Conservation (phyloP, 2,113 vertebrate species). For the Puntigrus tetrazona region DNA sequence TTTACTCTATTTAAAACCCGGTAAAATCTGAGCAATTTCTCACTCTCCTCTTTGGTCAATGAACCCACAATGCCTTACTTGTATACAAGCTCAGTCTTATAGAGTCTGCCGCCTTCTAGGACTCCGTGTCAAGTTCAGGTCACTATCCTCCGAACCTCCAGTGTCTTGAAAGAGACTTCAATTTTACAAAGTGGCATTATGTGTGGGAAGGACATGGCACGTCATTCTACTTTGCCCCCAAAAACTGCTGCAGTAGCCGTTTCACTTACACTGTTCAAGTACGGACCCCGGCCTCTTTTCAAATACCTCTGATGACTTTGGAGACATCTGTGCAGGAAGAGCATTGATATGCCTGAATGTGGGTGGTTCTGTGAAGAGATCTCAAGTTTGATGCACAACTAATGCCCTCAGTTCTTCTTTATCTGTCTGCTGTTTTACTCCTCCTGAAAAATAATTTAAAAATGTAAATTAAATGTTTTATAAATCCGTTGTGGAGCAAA, state of each 20-base stretch:
- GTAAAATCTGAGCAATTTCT: slow-evolving; percentile 25
- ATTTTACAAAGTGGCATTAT: slow-evolving; percentile 41
- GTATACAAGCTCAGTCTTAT: slow-evolving; percentile 55
- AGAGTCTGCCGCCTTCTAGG: slow-evolving; percentile 31
- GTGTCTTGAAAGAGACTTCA: slow-evolving; percentile 44
- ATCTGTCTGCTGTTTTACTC: slow-evolving; percentile 5
- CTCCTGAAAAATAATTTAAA: slow-evolving; percentile 23
- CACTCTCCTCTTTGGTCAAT: background rate
- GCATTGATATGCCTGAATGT: slow-evolving; percentile 14
- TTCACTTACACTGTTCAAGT: slow-evolving; percentile 8
- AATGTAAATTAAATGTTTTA: slow-evolving; percentile 35
- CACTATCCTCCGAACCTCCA: slow-evolving; percentile 42
- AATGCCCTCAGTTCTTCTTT: slow-evolving; percentile 3
- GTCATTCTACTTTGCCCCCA: slow-evolving; percentile 5
- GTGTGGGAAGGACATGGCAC: slow-evolving; percentile 9
- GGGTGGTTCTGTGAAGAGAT: slow-evolving; percentile 19
- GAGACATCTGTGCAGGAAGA: slow-evolving; percentile 45
- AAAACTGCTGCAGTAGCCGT: slow-evolving; percentile 14
- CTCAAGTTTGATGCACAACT: slow-evolving; percentile 23
- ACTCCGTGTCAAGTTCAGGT: slow-evolving; percentile 54
- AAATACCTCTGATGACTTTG: slow-evolving; percentile 57
- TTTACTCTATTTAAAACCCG: slow-evolving; percentile 47
- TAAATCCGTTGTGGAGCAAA: slow-evolving; percentile 20
- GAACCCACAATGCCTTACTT: slow-evolving; percentile 68
- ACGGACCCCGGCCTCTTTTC: slow-evolving; percentile 27